Percentiles rank a stretch among this genome's conserved stretches.
These are phyloP conservation scores for Caenorhabditis japonica DNA, from an alignment of 2,888 invertebrate genomes.

Conservation along the genomic window DNA sequence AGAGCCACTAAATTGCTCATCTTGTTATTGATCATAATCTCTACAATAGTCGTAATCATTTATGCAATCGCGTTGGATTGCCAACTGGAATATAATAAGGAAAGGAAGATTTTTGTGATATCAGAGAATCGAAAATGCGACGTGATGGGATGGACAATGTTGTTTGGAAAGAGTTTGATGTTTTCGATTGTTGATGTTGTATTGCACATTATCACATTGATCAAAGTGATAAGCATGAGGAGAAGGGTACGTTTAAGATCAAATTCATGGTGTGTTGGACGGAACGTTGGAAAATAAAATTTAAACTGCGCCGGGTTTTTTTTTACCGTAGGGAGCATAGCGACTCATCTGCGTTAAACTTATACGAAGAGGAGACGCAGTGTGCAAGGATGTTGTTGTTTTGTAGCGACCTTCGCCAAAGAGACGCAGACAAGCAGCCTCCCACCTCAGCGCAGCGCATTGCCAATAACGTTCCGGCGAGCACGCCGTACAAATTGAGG, in stretches of 20 bases:
- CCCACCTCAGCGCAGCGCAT: too few species aligned
- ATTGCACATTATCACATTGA: slow-evolving; percentile 20
- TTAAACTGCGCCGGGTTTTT: too few species aligned
- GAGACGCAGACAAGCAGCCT: too few species aligned
- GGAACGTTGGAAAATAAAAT: too few species aligned
- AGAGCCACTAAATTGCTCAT: slow-evolving; percentile 9
- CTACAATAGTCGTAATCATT: neutral
- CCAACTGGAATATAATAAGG: slow-evolving; percentile 12
- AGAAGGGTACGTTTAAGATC: neutral
- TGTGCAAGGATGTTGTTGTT: too few species aligned
- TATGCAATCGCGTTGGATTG: slow-evolving; percentile 6
- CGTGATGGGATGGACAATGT: slow-evolving; percentile 8
- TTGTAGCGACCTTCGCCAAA: too few species aligned
- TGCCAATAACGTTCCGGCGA: too few species aligned
- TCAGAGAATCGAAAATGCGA: neutral
- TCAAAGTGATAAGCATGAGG: slow-evolving; percentile 8
- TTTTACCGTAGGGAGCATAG: too few species aligned
- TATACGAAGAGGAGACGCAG: too few species aligned
- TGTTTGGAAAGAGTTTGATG: slow-evolving; percentile 14
- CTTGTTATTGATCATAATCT: neutral
- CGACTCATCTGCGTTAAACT: too few species aligned
- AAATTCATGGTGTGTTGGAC: neutral
- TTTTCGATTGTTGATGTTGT: slow-evolving; percentile 19
- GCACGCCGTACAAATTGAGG: too few species aligned
- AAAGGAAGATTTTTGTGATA: slow-evolving; percentile 11